A percentile compares a stretch with the other conserved stretches of the same genome.
Conservation (phyloP, 2,888 invertebrate species). For the Dendrolimus houi region DNA sequence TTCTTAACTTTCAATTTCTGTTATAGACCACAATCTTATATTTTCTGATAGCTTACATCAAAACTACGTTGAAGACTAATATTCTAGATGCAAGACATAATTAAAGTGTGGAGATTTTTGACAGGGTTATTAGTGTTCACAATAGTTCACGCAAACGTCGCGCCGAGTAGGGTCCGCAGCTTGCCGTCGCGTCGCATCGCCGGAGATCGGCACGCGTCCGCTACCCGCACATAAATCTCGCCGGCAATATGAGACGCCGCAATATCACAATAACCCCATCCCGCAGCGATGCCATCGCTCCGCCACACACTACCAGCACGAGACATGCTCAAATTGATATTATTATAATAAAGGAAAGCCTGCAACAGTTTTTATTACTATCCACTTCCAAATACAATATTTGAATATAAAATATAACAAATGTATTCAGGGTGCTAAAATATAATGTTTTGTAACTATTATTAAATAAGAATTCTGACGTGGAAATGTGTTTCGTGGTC, state of each 20-base stretch:
- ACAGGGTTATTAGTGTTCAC: not conserved
- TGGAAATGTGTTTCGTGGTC: too few relatives aligned
- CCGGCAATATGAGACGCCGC: slow-evolving; percentile 60
- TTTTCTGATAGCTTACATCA: too few relatives aligned
- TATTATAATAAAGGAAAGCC: slow-evolving; percentile 28
- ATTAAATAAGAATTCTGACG: too few relatives aligned
- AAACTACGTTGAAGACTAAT: too few relatives aligned
- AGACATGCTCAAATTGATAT: slow-evolving; percentile 36
- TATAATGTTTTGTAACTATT: too few relatives aligned
- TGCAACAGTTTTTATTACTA: slow-evolving; percentile 1
- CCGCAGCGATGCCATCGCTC: slow-evolving; percentile 34
- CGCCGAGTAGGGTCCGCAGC: not conserved
- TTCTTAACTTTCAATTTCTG: too few relatives aligned
- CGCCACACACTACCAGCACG: slow-evolving; percentile 24
- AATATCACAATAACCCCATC: slow-evolving; percentile 61
- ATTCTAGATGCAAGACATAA: too few relatives aligned
- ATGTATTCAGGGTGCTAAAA: not conserved
- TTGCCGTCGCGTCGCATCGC: slow-evolving; percentile 7
- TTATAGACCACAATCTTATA: too few relatives aligned
- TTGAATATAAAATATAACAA: not conserved
- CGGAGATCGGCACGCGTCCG: slow-evolving; percentile 18
- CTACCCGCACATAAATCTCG: slow-evolving; percentile 56
- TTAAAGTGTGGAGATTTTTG: not conserved
- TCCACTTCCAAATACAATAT: not conserved
- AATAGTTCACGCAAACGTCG: not conserved